Base-by-base conservation (phyloP, 2,888 invertebrate genomes). In the Napeogenes sylphis region DNA sequence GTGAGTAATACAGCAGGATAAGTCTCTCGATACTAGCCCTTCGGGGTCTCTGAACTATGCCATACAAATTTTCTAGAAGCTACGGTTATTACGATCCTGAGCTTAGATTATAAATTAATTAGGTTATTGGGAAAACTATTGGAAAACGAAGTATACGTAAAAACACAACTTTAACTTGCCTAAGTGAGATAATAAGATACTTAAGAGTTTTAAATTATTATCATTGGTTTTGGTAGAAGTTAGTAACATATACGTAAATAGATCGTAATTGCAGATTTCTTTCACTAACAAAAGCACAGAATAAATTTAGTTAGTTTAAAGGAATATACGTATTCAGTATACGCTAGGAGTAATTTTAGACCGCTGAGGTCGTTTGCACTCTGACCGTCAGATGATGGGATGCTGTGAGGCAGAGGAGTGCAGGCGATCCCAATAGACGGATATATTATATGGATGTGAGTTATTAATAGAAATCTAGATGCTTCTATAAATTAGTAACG, bases 71-170 rank as follows among this genome's bases (percentile, higher is more conserved):
- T 71, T 71, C 67, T 69, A 67, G 70, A 78, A 80, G 79, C 80
- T 78, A 77, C 81, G 70, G 68, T 66, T 21, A 21, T 21, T 66
- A 80, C 82, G 77, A 76, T 79, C 81, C 83, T 82, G 88, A 87
- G 87, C 84, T 86, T 88, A 87, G 88, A 84, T 74, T 84, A 79
- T 73, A 83, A 82, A 77, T 77, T 84, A 85, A 83, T 85, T 87
- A 86, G 84, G 79, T 79, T 79, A 84, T 75, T 77, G 74, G 75
- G 74, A 74, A 30, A 84, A 83, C 84, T 86, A 88, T 87, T 87
- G 78, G 85, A 88, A 88, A 89, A 88, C 88, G 89, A 90, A 84
- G 90, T 90, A 90, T 90, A 90, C 90, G 90, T 90, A 88, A 90
- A 84, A 82, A 87, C 79, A 87, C 88, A 88, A 88, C 87, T 90